Evolutionary conservation across 1,140 invertebrate species (phyloP), one percentile per base, ranked within the genome.

Genomic region (Chironomus tepperi): DNA sequence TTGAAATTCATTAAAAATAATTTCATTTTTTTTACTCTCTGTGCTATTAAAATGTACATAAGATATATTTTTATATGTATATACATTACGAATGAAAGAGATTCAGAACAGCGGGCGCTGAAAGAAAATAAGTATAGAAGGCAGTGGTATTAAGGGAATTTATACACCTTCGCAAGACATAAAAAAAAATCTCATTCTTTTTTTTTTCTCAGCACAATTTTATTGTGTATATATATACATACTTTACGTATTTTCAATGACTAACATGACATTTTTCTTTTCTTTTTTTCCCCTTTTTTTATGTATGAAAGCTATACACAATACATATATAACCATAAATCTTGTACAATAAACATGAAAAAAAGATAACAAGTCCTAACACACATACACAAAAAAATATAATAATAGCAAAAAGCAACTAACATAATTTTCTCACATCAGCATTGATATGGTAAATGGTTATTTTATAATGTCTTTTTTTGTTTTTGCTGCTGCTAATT

Each of bases 341-440:
- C 47, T 57, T 57, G n/a, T n/a, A 57, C 47, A 57, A 57, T 57
- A 57, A 57, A 57, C 47, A 57, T 57, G 12, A 12, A n/a, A 57
- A 15, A 57, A n/a, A 57, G 24, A 34, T 57, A 57, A 57, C 47
- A 57, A n/a, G 24, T 34, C 24, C 24, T 34, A 34, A 34, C 24
- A 34, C 5, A 34, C 24, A 34, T 5, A 34, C 24, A 34, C 47
- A n/a, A 57, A 3, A 57, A 57, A n/a, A 57, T n/a, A n/a, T 57
- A 57, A 57, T n/a, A 57, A n/a, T 57, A 12, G 12, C n/a, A n/a
- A 57, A 57, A 57, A 57, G n/a, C n/a, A 57, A 57, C 47, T 57
- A 57, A 57, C 47, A 57, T 57, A 57, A 70, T 70, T 70, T 70
- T 70, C 19, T 18, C 65, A 70, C 65, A 70, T 70, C 65, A 70